A percentile compares a stretch with the other conserved stretches of the same genome.
These are phyloP conservation scores for Caenorhabditis plicata DNA, from an alignment of 2,888 invertebrate genomes.

Conservation along the genomic window DNA sequence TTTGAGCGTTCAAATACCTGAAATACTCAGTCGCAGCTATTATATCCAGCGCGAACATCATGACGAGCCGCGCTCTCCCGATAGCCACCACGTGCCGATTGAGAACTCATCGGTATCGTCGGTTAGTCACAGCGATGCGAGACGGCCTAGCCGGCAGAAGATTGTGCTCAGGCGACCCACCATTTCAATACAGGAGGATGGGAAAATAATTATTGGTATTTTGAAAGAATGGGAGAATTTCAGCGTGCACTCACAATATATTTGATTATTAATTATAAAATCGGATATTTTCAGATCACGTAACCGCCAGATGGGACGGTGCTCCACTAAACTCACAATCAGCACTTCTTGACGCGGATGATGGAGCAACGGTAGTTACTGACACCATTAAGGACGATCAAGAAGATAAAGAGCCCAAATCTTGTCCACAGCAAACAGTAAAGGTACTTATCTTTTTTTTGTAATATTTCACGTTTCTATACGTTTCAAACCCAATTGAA, in stretches of 20 bases:
- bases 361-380: conserved; percentile 61
- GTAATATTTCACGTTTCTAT: neutral
- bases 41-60: conserved; percentile 8
- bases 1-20: conserved; percentile 41
- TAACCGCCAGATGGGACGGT: conserved; percentile 63
- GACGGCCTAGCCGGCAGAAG: conserved; percentile 19
- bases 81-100: conserved; percentile 13
- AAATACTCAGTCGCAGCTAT: conserved; percentile 27
- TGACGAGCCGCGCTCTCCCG: conserved; percentile 8
- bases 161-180: conserved; percentile 56
- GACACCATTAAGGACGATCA: conserved; percentile 62
- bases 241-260: too few species aligned
- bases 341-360: conserved; percentile 59
- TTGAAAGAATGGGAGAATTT: neutral
- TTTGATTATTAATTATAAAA: neutral
- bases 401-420: conserved; percentile 54
- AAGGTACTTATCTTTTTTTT: conserved; percentile 55
- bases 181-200: conserved; percentile 63
- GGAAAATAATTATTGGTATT: conserved; percentile 60
- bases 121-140: conserved; percentile 40
- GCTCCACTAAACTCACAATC: conserved; percentile 55
- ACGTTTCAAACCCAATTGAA: neutral
- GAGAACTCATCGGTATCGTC: conserved; percentile 49
- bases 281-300: conserved; percentile 54
- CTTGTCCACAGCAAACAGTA: conserved; percentile 59